Evolutionary conservation across 2,797 vertebrate genomes (phyloP).

Genomic region (Acipenser ruthenus): DNA sequence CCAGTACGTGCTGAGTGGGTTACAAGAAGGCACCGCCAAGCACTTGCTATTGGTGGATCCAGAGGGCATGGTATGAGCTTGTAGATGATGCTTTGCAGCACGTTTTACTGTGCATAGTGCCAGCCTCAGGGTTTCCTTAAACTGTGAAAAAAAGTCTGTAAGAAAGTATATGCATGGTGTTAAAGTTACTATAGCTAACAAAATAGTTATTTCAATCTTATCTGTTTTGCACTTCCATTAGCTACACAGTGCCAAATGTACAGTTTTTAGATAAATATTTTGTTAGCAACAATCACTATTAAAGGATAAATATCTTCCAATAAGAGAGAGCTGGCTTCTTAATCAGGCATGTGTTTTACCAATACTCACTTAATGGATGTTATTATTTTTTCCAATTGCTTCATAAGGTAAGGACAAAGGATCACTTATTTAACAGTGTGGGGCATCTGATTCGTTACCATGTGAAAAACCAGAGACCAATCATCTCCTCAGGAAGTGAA

Average conservation of each 20-base stretch:
- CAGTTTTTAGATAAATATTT: no score
- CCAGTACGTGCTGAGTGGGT: conserved; percentile 84
- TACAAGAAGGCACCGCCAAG: conserved; percentile 73
- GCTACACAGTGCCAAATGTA: no score
- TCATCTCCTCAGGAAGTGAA: conserved; percentile 80
- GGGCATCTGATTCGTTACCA: conserved; percentile 84
- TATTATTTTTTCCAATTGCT: conserved; percentile 23
- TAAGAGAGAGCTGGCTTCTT: no score
- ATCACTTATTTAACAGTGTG: conserved; percentile 75
- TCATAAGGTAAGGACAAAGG: conserved; percentile 79
- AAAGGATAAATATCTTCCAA: no score
- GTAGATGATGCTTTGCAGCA: background rate
- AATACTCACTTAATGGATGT: background rate
- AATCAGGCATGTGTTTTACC: no score
- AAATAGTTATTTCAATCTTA: no score
- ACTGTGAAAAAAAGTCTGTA: background rate
- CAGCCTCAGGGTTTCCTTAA: background rate
- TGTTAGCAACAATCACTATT: no score
- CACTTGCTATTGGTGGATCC: conserved; percentile 86
- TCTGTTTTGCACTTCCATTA: no score
- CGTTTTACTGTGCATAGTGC: background rate
- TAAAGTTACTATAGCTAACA: no score
- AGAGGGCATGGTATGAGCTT: conserved; percentile 70
- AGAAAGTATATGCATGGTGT: no score
- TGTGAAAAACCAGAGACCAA: conserved; percentile 82